Base-by-base conservation (phyloP, 2,797 vertebrate species). In the Neosalanx taihuensis region DNA sequence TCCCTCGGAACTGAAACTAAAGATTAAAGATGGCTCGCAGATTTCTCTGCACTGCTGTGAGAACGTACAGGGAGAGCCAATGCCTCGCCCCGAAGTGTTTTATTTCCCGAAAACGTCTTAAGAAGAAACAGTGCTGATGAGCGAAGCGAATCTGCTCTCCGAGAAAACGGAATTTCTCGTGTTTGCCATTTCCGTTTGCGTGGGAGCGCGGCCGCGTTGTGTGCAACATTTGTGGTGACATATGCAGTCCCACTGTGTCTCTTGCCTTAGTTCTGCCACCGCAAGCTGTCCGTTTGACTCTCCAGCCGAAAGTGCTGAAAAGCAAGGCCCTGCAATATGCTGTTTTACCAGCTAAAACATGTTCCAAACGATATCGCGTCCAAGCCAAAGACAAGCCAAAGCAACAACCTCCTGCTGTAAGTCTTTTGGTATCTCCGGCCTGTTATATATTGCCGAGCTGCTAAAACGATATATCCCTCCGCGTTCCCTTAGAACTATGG, bases 111-210 rank as follows among this genome's bases (percentile, higher is more conserved):
- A 72, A 83, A 80, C 78, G 72, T 76, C 69, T 62, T 69, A 65
- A 81, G 78, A 83, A 88, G 86, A 89, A 89, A 77, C 67, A 70
- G 71, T 51, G 33, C 78, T 89, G 81, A 89, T 89, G 85, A 89
- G 81, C 73, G 15, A 49, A 49, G 76, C 72, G 73, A 77, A 63
- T 82, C 73, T 18, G 76, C 78, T 76, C 60, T 70, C 72, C 51
- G 46, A 81, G 76, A 71, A 67, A 60, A 70, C 31, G 7, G 70
- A 53, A 56, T 33, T 53, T 46, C 66, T 37, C 29, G 64, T 64
- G 10, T 64, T 64, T 69, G 58, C 75, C 31, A 56, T 82, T 81
- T 84, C 83, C 73, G 31, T 73, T 76, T 46, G 35, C 26, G 63
- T 49, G 35, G 4, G 63, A 13, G 51, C 15, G 62, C 26, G 35